Evolutionary conservation across 2,113 vertebrate species (phyloP), one percentile per base, ranked within the genome.

Genomic region (Oreotrochilus melanogaster): DNA sequence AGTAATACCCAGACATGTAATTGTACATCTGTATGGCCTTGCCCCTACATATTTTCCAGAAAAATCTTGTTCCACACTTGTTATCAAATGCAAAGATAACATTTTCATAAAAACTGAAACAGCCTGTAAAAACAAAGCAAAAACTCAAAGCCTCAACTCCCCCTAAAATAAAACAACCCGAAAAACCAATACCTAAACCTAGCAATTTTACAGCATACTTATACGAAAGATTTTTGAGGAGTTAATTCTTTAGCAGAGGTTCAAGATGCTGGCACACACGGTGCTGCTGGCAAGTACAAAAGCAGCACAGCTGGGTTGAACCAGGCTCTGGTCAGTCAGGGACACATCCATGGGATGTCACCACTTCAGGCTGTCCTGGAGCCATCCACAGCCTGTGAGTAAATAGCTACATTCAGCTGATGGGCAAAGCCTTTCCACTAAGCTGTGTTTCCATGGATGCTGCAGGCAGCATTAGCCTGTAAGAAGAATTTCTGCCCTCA

Each of bases 271-370:
- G 1, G n/a, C 5, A 7, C 11, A 3, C 0, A 1, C 1, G 2
- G 13, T 25, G 35, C 39, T 39, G 39, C 30, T 14, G 25, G 60
- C 31, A 15, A 6, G 21, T n/a, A 28, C 24, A 30, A 11, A 11
- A 42, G 71, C 14, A 0, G 12, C 0, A 0, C 5, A 6, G 30
- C 21, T 53, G 42, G 27, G n/a, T 14, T 2, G 5, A 1, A 0
- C 0, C 28, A 51, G 22, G 25, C 5, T 84, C 16, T 62, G 1
- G 1, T 66, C 15, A 17, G 19, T 13, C n/a, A 42, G 48, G 28
- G 25, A 27, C 22, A 31, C 1, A 4, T 45, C 43, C 16, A 56
- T 17, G 23, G 11, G 14, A 22, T 53, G 30, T 13, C 47, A 37
- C 18, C 5, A 1, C 9, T 53, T 21, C 45, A 45, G 18, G 6